Percentiles rank a stretch among this genome's conserved stretches.
Conservation (phyloP, 1,140 invertebrate species). For the Calliopsis andreniformis region DNA sequence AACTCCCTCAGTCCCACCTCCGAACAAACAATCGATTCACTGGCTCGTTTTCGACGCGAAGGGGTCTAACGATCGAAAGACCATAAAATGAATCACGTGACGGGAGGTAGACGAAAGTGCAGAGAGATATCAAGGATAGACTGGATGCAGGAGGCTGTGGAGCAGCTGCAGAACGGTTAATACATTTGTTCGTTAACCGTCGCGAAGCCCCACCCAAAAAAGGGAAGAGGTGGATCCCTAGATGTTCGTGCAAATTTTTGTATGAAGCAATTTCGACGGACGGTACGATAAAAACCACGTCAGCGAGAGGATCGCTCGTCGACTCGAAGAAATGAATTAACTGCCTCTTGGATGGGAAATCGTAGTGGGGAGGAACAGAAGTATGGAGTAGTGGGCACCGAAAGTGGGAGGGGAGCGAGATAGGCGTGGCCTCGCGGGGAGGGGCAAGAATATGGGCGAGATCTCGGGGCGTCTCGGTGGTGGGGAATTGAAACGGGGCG, state of each 20-base stretch:
- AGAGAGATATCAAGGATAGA: slow-evolving; percentile 3
- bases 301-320: slow-evolving; percentile 59
- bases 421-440: slow-evolving; percentile 47
- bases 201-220: slow-evolving; percentile 18
- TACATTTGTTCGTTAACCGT: slow-evolving; percentile 74
- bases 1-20: neutral
- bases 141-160: neutral
- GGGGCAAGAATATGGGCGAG: slow-evolving; percentile 58
- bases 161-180: slow-evolving; percentile 67
- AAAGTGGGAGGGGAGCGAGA: slow-evolving; percentile 33
- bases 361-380: slow-evolving; percentile 67
- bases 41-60: neutral
- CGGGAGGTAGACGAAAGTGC: neutral
- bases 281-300: slow-evolving; percentile 72
- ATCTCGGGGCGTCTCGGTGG: neutral
- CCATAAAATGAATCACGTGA: slow-evolving; percentile 70
- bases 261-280: slow-evolving; percentile 77
- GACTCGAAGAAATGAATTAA: slow-evolving; percentile 79
- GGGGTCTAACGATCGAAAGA: slow-evolving; percentile 58
- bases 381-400: slow-evolving; percentile 65
- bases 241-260: slow-evolving; percentile 75
- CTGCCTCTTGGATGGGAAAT: slow-evolving; percentile 48
- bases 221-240: slow-evolving; percentile 29
- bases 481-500: slow-evolving; percentile 48
- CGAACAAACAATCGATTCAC: slow-evolving; percentile 1